phyloP scores from a whole-genome alignment of 2,113 vertebrate genomes.

The Polypterus senegalus region DNA sequence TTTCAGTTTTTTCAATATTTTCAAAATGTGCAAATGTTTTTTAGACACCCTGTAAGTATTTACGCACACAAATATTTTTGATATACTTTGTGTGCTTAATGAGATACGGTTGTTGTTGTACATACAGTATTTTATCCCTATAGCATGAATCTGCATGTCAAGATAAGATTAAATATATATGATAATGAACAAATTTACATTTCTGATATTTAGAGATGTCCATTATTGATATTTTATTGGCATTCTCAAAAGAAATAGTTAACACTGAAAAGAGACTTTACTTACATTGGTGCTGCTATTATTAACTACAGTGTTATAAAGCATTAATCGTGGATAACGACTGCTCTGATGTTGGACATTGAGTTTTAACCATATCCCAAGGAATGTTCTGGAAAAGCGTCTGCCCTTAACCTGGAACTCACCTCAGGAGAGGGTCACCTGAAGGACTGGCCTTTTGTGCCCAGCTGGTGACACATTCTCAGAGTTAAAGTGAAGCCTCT shows the following conservation, averaged over 20 bases:
- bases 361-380: slow-evolving; percentile 59
- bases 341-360: slow-evolving; percentile 55
- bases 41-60: no score
- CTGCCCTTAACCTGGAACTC: slow-evolving; percentile 44
- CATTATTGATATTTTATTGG: slow-evolving; percentile 58
- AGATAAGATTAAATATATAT: slow-evolving; percentile 25
- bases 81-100: neutral
- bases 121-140: slow-evolving; percentile 30
- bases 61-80: no score
- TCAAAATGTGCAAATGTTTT: no score
- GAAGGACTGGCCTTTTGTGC: slow-evolving; percentile 3
- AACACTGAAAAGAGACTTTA: slow-evolving; percentile 44
- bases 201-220: slow-evolving; percentile 64
- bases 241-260: slow-evolving; percentile 45
- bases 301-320: slow-evolving; percentile 66
- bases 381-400: slow-evolving; percentile 55
- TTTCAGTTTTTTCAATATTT: no score
- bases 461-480: neutral
- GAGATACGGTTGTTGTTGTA: slow-evolving; percentile 12
- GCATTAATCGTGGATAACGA: slow-evolving; percentile 66
- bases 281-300: slow-evolving; percentile 71
- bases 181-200: slow-evolving; percentile 41
- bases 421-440: slow-evolving; percentile 32
- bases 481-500: slow-evolving; percentile 11
- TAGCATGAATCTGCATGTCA: slow-evolving; percentile 61